Base-by-base conservation (phyloP, 2,888 invertebrate genomes). In the Steinernema scapterisci region DNA sequence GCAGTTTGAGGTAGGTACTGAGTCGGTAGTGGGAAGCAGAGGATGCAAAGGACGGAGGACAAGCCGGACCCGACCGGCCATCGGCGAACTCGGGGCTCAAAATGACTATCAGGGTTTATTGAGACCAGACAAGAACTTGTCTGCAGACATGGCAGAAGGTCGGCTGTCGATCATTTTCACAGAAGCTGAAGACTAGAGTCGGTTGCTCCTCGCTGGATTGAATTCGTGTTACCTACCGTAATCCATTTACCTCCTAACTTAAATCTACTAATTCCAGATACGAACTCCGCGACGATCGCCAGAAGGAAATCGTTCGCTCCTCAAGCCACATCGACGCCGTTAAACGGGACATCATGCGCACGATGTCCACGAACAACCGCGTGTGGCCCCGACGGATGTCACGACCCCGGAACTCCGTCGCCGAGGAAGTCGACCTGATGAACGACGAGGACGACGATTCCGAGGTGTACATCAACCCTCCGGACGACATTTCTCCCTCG, bases 281-380 rank as follows among this genome's bases (percentile, higher is more conserved):
- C 79, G 90, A 90, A 78, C 86, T 90, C 23, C 87, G 90, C 13
- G 90, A 90, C 77, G 90, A 91, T 80, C 83, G 90, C 13, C 89
- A 89, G 74, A 84, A 89, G 43, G 90, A 90, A 80, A 87, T 88
- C 3, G 87, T 87, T 0, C 84, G 89, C n/a, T 88, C 89, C 13
- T 88, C 89, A 3, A 87, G 87, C n/a, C 89, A 90, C 75, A 88
- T 90, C 78, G 90, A 90, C 80, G 88, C 87, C 54, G 88, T 90
- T 46, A 89, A 89, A 73, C 80, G 88, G 46, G 90, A 90, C 78
- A 89, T 90, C 19, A 85, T 90, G 76, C 83, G 88, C 23, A 88
- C 88, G 2, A 82, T 89, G 78, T 82, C 82, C 71, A 80, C 78
- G 23, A 81, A 79, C 5, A 52, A 27, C 38, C 63, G 56, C 16